Evolutionary conservation across 2,113 vertebrate species (phyloP).

Genomic region (Aptenodytes forsteri): DNA sequence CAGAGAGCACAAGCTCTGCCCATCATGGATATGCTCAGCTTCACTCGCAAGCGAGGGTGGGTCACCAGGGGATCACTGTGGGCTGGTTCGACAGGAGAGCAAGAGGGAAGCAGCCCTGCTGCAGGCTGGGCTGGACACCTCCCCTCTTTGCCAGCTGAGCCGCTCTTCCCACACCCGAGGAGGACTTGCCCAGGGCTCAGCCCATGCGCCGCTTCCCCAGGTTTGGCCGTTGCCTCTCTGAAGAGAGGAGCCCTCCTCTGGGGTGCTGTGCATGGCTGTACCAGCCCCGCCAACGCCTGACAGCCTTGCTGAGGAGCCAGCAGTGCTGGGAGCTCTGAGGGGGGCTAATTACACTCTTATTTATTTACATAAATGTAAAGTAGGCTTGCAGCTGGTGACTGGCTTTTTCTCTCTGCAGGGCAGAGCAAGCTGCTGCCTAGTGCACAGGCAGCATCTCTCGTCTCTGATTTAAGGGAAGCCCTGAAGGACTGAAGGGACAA

Average conservation of each 20-base stretch:
- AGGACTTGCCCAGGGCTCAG: not conserved
- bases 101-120: not conserved
- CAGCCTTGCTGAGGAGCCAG: not conserved
- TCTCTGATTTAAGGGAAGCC: not conserved
- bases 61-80: not conserved
- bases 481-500: not conserved
- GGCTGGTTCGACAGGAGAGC: not conserved
- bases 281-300: not conserved
- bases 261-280: not conserved
- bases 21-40: not conserved
- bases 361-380: not conserved
- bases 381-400: not conserved
- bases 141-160: not conserved
- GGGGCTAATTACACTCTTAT: not conserved
- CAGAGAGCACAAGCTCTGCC: not conserved
- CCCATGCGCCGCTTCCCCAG: accelerated
- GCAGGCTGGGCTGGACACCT: not conserved
- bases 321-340: not conserved
- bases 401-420: not conserved
- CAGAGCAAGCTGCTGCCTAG: not conserved
- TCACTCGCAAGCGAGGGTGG: not conserved
- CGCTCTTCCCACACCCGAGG: accelerated
- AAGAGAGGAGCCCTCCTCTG: not conserved
- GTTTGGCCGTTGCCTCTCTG: not conserved
- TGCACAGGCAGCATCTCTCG: not conserved